Evolutionary conservation across 2,113 vertebrate species (phyloP).

Genomic region (Nestor notabilis): DNA sequence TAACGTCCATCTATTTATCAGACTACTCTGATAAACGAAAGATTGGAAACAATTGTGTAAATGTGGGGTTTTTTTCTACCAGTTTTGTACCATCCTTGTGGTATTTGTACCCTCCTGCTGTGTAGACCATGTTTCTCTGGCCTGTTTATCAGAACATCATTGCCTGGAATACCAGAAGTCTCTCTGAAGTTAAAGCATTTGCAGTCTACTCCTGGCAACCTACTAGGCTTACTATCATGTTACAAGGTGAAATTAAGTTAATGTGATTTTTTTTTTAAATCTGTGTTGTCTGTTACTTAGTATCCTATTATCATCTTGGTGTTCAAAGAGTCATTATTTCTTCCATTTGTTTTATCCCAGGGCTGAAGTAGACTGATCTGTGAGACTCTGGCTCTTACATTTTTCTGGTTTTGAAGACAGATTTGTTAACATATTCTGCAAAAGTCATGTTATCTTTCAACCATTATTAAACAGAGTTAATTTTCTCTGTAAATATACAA

Average conservation of each 20-base stretch:
- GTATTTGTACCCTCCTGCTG: background rate
- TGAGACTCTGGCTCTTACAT: background rate
- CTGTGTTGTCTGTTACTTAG: background rate
- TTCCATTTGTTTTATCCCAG: background rate
- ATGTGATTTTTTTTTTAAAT: background rate
- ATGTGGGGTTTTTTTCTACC: fast-evolving
- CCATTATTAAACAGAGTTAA: background rate
- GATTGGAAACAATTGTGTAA: background rate
- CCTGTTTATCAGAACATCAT: background rate
- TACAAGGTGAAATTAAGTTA: background rate
- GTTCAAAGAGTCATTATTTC: background rate
- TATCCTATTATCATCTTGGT: background rate
- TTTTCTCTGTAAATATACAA: background rate
- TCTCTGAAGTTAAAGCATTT: background rate
- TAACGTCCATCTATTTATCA: background rate
- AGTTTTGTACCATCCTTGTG: background rate
- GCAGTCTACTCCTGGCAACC: background rate
- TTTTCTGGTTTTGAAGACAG: background rate
- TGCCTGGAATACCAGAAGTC: fast-evolving
- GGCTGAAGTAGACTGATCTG: background rate
- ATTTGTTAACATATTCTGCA: background rate
- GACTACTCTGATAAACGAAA: background rate
- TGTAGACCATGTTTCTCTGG: background rate
- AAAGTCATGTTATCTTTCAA: background rate
- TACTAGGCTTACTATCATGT: background rate